A percentile compares a stretch with the other conserved stretches of the same genome.
phyloP scores from a whole-genome alignment of 2,888 invertebrate genomes.

The Hypolimnas misippus region DNA sequence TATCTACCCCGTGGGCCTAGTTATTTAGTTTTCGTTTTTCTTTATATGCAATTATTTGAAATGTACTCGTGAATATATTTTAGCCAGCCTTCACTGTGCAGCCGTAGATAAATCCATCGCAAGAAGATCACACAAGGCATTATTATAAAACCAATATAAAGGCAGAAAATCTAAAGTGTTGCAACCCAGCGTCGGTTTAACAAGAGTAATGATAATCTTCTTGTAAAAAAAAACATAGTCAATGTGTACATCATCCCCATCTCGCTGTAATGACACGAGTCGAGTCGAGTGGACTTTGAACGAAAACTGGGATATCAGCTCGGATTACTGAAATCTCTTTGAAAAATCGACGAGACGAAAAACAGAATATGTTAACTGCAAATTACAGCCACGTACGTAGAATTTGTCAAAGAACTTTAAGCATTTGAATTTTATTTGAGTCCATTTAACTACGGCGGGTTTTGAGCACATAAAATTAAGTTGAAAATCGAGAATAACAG shows the following conservation, averaged over 20 bases:
- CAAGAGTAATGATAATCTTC: neutral
- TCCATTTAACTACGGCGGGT: neutral
- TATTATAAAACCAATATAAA: neutral
- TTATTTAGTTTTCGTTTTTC: too few species aligned
- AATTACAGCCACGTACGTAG: constrained; percentile 7
- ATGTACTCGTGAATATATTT: neutral
- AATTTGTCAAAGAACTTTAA: constrained; percentile 10
- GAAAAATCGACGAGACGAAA: constrained; percentile 46
- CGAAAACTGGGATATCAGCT: constrained; percentile 68
- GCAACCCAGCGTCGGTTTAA: neutral
- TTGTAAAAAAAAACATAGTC: constrained; percentile 47
- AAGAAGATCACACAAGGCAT: too few species aligned
- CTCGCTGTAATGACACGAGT: constrained; percentile 74
- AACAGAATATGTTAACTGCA: constrained; percentile 13
- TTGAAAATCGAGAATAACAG: neutral
- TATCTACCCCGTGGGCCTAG: neutral
- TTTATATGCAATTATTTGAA: too few species aligned
- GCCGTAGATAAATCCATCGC: neutral
- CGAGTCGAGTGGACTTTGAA: constrained; percentile 76
- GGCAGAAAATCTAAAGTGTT: neutral
- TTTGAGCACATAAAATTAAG: neutral
- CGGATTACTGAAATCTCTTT: constrained; percentile 66
- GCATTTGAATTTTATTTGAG: constrained; percentile 7
- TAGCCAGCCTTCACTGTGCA: neutral
- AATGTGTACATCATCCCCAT: constrained; percentile 67